Percentiles rank a stretch among this genome's conserved stretches.
These are phyloP conservation scores for Congeria kusceri DNA, from an alignment of 2,888 invertebrate species.

Conservation along the genomic window DNA sequence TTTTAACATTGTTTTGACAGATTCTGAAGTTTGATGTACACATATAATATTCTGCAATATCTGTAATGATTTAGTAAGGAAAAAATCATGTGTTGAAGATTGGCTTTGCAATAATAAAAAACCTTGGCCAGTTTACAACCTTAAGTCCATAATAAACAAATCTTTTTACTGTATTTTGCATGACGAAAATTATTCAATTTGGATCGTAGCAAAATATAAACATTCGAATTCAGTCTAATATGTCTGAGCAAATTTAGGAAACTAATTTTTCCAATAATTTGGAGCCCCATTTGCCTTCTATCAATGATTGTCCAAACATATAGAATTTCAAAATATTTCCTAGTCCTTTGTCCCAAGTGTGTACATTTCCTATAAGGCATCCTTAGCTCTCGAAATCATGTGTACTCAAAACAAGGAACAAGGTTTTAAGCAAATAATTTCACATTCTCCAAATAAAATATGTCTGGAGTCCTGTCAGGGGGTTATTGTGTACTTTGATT, in stretches of 20 bases:
- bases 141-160: not conserved
- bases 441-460: constrained; percentile 41
- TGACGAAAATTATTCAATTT: constrained; percentile 8
- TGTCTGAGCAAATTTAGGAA: constrained; percentile 39
- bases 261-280: constrained; percentile 21
- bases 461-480: constrained; percentile 34
- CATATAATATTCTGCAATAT: too few species aligned
- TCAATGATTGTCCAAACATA: constrained; percentile 47
- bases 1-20: too few species aligned
- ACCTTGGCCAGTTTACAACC: not conserved
- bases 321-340: constrained; percentile 53
- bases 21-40: too few species aligned
- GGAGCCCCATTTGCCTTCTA: constrained; percentile 29
- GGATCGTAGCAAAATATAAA: constrained; percentile 21
- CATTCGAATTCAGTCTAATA: constrained; percentile 23
- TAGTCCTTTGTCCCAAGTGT: constrained; percentile 47
- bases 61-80: too few species aligned
- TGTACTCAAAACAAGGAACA: constrained; percentile 51
- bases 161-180: not conserved
- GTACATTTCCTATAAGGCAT: constrained; percentile 48
- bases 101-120: not conserved
- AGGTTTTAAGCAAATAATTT: constrained; percentile 56
- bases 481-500: too few species aligned
- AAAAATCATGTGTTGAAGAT: not conserved
- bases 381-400: constrained; percentile 36